These are phyloP conservation scores for Peromyscus californicus DNA, from an alignment of 2,113 vertebrate species.

Conservation along the genomic window DNA sequence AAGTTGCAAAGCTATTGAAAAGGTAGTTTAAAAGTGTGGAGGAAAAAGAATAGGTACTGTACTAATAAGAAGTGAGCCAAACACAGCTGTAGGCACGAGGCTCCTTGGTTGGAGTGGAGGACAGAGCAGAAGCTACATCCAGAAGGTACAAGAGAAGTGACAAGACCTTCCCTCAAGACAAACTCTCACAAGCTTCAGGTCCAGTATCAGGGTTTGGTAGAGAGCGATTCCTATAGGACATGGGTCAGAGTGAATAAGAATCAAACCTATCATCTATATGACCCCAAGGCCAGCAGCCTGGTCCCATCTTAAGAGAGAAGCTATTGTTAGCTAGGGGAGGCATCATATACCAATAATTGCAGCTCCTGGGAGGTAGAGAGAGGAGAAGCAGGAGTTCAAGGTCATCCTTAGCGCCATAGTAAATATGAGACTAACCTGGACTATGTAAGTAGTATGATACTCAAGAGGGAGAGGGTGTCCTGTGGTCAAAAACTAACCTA, in stretches of 20 bases:
- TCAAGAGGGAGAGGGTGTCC: not conserved
- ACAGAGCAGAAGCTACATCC: not conserved
- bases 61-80: not conserved
- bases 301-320: not conserved
- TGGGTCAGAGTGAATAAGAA: not conserved
- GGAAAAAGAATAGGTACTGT: not conserved
- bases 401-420: not conserved
- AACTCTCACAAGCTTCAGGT: not conserved
- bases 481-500: not conserved
- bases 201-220: not conserved
- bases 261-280: not conserved
- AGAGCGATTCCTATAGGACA: not conserved
- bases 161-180: not conserved
- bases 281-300: not conserved
- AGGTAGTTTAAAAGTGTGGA: not conserved
- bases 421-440: not conserved
- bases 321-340: not conserved
- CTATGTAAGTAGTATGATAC: not conserved
- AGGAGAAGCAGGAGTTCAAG: not conserved
- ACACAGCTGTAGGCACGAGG: not conserved
- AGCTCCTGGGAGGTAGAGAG: not conserved
- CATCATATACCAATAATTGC: not conserved
- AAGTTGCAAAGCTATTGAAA: not conserved
- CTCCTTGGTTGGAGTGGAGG: not conserved
- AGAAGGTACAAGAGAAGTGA: not conserved